A percentile compares a stretch with the other conserved stretches of the same genome.
Evolutionary conservation across 2,888 invertebrate genomes (phyloP).

Genomic region (Pristionchus fissidentatus): DNA sequence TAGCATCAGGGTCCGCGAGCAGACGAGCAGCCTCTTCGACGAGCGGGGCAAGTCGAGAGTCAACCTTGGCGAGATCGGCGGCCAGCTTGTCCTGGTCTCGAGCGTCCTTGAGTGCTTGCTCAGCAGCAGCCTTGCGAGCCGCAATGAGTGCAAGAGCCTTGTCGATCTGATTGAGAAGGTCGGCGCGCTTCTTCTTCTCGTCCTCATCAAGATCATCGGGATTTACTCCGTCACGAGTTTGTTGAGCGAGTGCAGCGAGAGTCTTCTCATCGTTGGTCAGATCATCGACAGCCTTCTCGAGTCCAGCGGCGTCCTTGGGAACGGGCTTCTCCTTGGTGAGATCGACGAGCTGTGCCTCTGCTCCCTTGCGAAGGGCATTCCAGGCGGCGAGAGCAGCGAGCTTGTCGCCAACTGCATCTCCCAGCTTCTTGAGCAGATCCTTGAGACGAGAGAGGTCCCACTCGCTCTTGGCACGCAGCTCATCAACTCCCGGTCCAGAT

Average conservation of each 20-base stretch:
- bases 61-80: neutral
- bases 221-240: slow-evolving; percentile 49
- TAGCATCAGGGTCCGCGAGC: slow-evolving; percentile 45
- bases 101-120: neutral
- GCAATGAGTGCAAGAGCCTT: slow-evolving; percentile 4
- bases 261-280: slow-evolving; percentile 23
- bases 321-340: slow-evolving; percentile 8
- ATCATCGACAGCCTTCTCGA: neutral
- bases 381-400: slow-evolving; percentile 61
- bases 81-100: neutral
- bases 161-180: slow-evolving; percentile 1
- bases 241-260: neutral
- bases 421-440: slow-evolving; percentile 57
- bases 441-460: slow-evolving; percentile 61
- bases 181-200: neutral
- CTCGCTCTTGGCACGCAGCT: slow-evolving; percentile 49
- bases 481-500: slow-evolving; percentile 49
- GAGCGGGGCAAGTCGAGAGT: slow-evolving; percentile 54
- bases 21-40: slow-evolving; percentile 56
- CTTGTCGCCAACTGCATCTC: slow-evolving; percentile 60
- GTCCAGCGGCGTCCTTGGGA: slow-evolving; percentile 16
- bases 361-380: slow-evolving; percentile 59
- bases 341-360: slow-evolving; percentile 55
- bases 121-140: slow-evolving; percentile 11
- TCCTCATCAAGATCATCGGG: slow-evolving; percentile 6